A percentile compares a stretch with the other conserved stretches of the same genome.
These are phyloP conservation scores for Scaptomyza cyrtandrae DNA, from an alignment of 2,888 invertebrate species.

Conservation along the genomic window DNA sequence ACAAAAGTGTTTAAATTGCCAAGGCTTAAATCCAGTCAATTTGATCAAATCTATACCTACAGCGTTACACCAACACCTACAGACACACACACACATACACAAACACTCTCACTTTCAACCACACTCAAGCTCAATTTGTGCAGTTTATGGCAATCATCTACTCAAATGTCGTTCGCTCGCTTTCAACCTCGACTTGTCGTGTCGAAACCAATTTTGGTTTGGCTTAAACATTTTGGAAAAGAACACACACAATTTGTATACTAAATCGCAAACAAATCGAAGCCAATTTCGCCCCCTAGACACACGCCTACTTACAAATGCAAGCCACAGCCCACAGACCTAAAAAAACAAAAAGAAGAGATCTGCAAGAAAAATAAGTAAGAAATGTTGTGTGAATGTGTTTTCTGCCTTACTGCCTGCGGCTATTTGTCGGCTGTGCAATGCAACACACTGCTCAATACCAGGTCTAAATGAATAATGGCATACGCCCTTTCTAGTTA, in stretches of 20 bases:
- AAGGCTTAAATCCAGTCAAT: conserved; percentile 63
- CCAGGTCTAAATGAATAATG: conserved; percentile 74
- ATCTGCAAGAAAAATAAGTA: conserved; percentile 17
- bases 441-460: conserved; percentile 63
- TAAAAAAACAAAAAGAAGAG: too few relatives aligned
- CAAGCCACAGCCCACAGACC: conserved; percentile 10
- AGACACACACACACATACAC: neutral
- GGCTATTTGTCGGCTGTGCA: conserved; percentile 66
- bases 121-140: neutral
- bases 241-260: conserved; percentile 57
- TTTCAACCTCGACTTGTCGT: conserved; percentile 6
- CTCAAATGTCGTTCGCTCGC: conserved; percentile 11
- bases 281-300: conserved; percentile 29
- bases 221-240: conserved; percentile 45
- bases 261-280: conserved; percentile 74
- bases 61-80: conserved; percentile 13
- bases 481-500: conserved; percentile 22
- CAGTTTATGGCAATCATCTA: conserved; percentile 9
- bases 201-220: conserved; percentile 60
- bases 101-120: neutral
- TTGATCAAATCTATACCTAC: conserved; percentile 52
- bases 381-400: conserved; percentile 23
- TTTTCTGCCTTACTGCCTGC: conserved; percentile 31
- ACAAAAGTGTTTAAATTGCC: neutral
- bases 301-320: conserved; percentile 2